Evolutionary conservation across 30 jellyfish, hydroid and myxozoan genomes (phyloP).

Genomic region (Mastigias papua): DNA sequence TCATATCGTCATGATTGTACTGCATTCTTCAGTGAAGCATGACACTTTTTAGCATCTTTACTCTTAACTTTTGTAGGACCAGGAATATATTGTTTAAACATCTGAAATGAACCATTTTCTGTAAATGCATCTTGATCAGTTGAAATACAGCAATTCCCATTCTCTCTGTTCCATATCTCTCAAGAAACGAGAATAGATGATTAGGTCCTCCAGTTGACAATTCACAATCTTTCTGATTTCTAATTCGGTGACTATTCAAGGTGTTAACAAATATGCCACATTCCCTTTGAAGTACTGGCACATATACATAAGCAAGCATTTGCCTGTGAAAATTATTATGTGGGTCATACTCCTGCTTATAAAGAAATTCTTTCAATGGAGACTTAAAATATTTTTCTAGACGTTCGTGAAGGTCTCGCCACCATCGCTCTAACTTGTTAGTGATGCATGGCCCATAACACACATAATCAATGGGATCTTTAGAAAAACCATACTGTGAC

Average conservation of each 20-base stretch:
- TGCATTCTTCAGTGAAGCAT: neutral
- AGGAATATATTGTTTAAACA: slow-evolving; percentile 19
- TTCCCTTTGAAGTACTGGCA: slow-evolving; percentile 51
- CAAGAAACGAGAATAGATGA: slow-evolving; percentile 49
- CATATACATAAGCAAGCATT: slow-evolving; percentile 37
- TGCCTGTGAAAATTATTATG: slow-evolving; percentile 29
- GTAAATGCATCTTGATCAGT: slow-evolving; percentile 21
- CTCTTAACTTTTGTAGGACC: slow-evolving; percentile 22
- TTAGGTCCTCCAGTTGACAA: slow-evolving; percentile 48
- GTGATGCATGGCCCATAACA: neutral
- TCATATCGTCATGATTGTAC: neutral
- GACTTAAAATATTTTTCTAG: slow-evolving; percentile 35
- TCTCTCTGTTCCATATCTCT: slow-evolving; percentile 40
- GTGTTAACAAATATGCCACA: slow-evolving; percentile 42
- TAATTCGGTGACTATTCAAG: slow-evolving; percentile 33
- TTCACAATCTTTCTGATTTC: slow-evolving; percentile 40
- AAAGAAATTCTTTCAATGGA: slow-evolving; percentile 34
- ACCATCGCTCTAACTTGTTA: slow-evolving; percentile 44
- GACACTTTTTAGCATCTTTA: slow-evolving; percentile 32
- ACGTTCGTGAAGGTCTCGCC: slow-evolving; percentile 62
- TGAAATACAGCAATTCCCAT: slow-evolving; percentile 36
- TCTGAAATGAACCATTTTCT: slow-evolving; percentile 29
- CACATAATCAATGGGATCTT: too few relatives aligned
- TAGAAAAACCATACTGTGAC: too few relatives aligned
- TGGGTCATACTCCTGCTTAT: slow-evolving; percentile 45